Evolutionary conservation across 2,113 vertebrate genomes (phyloP).

Genomic region (Caretta caretta): DNA sequence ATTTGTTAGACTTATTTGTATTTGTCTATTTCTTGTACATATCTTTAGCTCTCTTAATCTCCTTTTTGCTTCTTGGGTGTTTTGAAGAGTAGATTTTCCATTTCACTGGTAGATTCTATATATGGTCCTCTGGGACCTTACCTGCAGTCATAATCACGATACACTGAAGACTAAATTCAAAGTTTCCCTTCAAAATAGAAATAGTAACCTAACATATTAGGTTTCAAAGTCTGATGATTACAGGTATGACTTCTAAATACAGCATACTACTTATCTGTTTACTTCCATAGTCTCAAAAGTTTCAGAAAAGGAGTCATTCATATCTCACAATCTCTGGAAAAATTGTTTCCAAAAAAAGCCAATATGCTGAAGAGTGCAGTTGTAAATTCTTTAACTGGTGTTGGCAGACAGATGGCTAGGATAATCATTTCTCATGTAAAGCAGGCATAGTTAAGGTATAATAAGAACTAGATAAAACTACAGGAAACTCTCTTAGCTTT

Average conservation of each 20-base stretch:
- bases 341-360: constrained; percentile 46
- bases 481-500: constrained; percentile 41
- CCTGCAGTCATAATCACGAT: background rate
- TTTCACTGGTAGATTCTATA: background rate
- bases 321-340: constrained; percentile 43
- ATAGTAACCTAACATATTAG: background rate
- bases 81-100: background rate
- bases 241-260: constrained; percentile 4
- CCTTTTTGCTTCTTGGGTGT: background rate
- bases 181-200: background rate
- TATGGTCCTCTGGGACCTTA: background rate
- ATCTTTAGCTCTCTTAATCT: background rate
- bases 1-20: background rate
- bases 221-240: constrained; percentile 20
- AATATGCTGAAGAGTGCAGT: constrained; percentile 51
- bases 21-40: background rate
- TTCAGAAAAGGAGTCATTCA: constrained; percentile 11
- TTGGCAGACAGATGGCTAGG: constrained; percentile 68
- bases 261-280: background rate
- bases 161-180: background rate
- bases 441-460: constrained; percentile 63
- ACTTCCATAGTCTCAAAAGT: constrained; percentile 45
- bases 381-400: constrained; percentile 61
- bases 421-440: constrained; percentile 73
- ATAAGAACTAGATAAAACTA: constrained; percentile 56